Conservation (phyloP, 2,797 vertebrate genomes). For the Dryobates pubescens region DNA sequence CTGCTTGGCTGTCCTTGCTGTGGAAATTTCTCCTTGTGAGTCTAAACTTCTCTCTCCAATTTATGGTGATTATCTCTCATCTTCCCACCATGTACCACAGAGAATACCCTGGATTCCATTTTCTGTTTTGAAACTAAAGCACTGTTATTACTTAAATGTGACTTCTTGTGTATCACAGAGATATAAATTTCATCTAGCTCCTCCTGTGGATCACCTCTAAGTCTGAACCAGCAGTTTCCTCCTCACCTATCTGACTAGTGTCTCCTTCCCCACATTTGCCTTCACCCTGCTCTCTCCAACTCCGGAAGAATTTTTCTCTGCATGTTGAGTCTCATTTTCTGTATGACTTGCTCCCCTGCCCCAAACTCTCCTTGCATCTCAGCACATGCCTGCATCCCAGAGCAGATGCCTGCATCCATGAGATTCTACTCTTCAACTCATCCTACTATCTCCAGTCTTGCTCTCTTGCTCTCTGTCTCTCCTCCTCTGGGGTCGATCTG, state of each 20-base stretch:
- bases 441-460: neutral
- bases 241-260: neutral
- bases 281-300: neutral
- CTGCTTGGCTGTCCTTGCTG: neutral
- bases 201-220: neutral
- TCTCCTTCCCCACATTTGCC: neutral
- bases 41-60: neutral
- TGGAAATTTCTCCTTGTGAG: neutral
- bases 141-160: neutral
- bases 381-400: neutral
- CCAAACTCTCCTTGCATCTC: neutral
- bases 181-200: neutral
- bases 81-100: neutral
- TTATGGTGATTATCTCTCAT: neutral
- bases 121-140: neutral
- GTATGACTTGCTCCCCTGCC: neutral
- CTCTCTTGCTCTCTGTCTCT: neutral
- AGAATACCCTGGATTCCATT: neutral
- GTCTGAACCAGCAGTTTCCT: neutral
- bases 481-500: neutral
- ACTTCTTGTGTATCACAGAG: neutral
- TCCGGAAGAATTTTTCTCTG: neutral
- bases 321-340: neutral
- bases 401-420: neutral
- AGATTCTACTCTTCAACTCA: accelerated